Percentiles rank a stretch among this genome's conserved stretches.
Conservation (phyloP, 1,140 invertebrate species). For the Lepidurus arcticus region DNA sequence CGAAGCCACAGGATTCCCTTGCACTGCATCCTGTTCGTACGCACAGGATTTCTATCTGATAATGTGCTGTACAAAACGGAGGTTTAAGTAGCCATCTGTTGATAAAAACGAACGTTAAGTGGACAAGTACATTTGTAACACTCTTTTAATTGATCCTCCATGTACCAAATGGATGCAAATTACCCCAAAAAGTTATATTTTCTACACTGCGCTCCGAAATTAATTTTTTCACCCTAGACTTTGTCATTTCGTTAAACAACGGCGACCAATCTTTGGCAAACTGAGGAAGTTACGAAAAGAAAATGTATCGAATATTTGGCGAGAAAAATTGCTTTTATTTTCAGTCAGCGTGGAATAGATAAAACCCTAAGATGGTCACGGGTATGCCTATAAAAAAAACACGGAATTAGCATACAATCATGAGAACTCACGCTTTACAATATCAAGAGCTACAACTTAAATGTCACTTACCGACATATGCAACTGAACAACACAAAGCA, state of each 20-base stretch:
- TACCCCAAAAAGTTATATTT: background rate
- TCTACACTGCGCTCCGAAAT: too few relatives aligned
- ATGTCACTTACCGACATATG: background rate
- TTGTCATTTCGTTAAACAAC: too few relatives aligned
- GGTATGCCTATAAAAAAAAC: background rate
- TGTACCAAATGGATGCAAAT: background rate
- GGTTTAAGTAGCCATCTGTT: too few relatives aligned
- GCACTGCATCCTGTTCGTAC: too few relatives aligned
- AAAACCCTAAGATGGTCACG: background rate
- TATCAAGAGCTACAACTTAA: background rate
- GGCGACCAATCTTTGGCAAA: background rate
- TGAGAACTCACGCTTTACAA: background rate
- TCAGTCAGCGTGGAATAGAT: background rate
- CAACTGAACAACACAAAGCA: background rate
- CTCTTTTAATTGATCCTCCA: too few relatives aligned
- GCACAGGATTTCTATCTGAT: too few relatives aligned
- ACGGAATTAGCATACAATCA: background rate
- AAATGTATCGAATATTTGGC: background rate
- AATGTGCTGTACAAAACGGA: too few relatives aligned
- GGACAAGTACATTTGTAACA: too few relatives aligned
- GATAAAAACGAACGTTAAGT: too few relatives aligned
- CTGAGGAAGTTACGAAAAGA: background rate
- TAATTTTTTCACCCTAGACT: too few relatives aligned
- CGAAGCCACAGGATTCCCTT: too few relatives aligned
- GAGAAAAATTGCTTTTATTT: conserved; percentile 14